Evolutionary conservation across 1,140 invertebrate species (phyloP), one percentile per base, ranked within the genome.

Genomic region (Coptotermes formosanus): DNA sequence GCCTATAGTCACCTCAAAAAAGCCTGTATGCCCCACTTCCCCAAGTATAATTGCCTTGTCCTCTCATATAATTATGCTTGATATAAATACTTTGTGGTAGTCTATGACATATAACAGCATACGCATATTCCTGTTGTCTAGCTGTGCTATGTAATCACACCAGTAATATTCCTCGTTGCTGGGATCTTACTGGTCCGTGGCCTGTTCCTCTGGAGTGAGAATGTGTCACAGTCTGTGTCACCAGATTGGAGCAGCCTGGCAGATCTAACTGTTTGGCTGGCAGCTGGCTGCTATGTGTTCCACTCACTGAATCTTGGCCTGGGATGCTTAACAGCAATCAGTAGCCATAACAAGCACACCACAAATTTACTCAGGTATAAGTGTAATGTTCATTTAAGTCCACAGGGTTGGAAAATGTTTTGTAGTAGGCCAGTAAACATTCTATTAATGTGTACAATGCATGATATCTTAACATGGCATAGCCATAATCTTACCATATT

Each of bases 231-330:
- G n/a, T n/a, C 64, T 11, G 25, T 75, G 64, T 30, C n/a, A 11
- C 64, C 64, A 16, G n/a, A 75, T 25, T 75, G 64, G 64, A 75
- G 64, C n/a, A 75, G 14, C 25, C 64, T 75, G 14, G 14, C 64
- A 75, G 64, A 75, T 30, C 64, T 75, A 3, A n/a, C 64, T n/a
- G 64, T 75, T 3, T 75, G 64, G 64, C 25, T 75, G 64, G n/a
- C 64, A 8, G 64, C 64, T 75, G 64, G 64, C 25, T 75, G 64
- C n/a, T 75, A 75, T 12, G 64, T 75, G 25, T 75, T 75, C 64
- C 64, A 75, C 64, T 75, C 64, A n/a, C n/a, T 75, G 64, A 75
- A 75, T 30, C 64, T 75, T 75, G 64, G 64, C 30, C 64, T 75
- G 4, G 64, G 64, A 75, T 25, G 64, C 9, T 75, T 75, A 30